Evolutionary conservation across 2,113 vertebrate species (phyloP).

Genomic region (Ammodytes marinus): DNA sequence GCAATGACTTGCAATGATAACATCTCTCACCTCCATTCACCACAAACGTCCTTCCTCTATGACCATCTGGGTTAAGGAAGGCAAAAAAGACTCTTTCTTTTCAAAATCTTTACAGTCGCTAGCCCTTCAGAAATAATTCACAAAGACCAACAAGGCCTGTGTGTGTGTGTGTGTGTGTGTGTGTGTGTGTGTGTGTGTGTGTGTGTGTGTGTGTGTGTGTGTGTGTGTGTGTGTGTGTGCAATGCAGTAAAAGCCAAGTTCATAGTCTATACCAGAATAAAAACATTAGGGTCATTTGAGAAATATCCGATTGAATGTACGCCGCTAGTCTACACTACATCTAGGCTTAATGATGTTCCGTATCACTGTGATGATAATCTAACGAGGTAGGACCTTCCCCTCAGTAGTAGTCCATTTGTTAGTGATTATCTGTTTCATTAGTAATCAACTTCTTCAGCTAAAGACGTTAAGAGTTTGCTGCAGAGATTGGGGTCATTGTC

Average conservation of each 20-base stretch:
- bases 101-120: not conserved
- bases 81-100: not conserved
- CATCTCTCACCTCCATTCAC: slow-evolving; percentile 30
- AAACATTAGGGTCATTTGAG: not conserved
- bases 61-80: not conserved
- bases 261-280: not conserved
- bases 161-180: not conserved
- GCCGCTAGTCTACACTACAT: not conserved
- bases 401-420: slow-evolving; percentile 33
- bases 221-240: not conserved
- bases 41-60: slow-evolving; percentile 7
- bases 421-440: slow-evolving; percentile 57
- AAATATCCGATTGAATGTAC: not conserved
- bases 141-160: not conserved
- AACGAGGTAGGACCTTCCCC: slow-evolving; percentile 20
- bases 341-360: slow-evolving; percentile 36
- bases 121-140: not conserved
- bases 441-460: slow-evolving; percentile 31
- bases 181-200: not conserved
- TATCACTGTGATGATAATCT: slow-evolving; percentile 4
- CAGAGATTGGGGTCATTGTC: slow-evolving; percentile 53
- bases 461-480: slow-evolving; percentile 26
- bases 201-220: not conserved
- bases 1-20: slow-evolving; percentile 35
- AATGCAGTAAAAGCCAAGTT: not conserved